Evolutionary conservation across 2,888 invertebrate species (phyloP), one percentile per base, ranked within the genome.

Genomic region (Trichogramma dendrolimi): DNA sequence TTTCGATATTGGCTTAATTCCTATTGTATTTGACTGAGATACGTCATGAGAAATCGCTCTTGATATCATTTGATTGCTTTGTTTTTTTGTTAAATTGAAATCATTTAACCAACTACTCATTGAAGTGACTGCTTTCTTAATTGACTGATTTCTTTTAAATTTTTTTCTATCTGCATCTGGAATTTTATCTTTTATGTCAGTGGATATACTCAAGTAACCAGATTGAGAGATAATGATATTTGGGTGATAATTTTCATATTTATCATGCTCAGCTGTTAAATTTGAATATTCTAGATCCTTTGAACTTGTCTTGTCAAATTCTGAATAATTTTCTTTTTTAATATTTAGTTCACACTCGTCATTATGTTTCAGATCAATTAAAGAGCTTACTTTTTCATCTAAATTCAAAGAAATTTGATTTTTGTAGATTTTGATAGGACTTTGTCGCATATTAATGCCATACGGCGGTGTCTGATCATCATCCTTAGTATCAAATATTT

Each of bases 81-180:
- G 87, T 70, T 91, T 83, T 74, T 90, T 91, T 14, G 87, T 85
- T 57, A 93, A 81, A 76, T 92, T 90, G 64, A 89, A 80, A 75
- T 92, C 92, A 0, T 93, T 92, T 58, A 94, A 78, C 87, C 92
- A 89, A 67, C 86, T 87, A 72, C 87, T 90, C 73, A 91, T 87
- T 1, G 90, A 89, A 72, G 85, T 89, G 88, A 91, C 90, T 0
- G 91, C 91, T 51, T 88, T 87, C 79, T 90, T 90, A 60, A 90
- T 76, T 0, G 90, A 89, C 10, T 84, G 82, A 7, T 87, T 86
- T 66, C 89, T 80, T 77, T 87, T 87, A 43, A 87, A 84, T 75
- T 89, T 90, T 75, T 88, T 88, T 4, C 77, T 78, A 61, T 83
- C 79, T 72, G 85, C 84, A 48, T 80, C 80, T 57, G 85, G 84